Conservation (phyloP, 2,888 invertebrate genomes). For the Dryococelus australis region DNA sequence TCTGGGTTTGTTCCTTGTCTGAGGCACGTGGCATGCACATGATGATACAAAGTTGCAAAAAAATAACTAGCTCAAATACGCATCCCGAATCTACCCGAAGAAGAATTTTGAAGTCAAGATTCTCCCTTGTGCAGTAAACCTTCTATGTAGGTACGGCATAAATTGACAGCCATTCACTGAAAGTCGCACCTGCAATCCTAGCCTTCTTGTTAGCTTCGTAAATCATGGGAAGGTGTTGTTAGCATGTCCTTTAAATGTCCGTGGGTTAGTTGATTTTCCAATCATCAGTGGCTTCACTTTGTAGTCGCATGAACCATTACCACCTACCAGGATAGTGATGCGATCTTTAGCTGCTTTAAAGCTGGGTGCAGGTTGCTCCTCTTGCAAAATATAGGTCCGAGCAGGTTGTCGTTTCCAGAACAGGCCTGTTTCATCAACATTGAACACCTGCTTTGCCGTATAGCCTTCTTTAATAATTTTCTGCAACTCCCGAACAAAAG, state of each 20-base stretch:
- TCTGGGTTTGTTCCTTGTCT: too few relatives aligned
- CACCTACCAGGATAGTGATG: constrained; percentile 11
- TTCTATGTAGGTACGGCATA: neutral
- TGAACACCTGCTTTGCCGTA: too few relatives aligned
- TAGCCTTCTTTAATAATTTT: too few relatives aligned
- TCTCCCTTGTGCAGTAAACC: neutral
- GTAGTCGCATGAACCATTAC: constrained; percentile 30
- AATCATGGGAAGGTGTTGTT: constrained; percentile 18
- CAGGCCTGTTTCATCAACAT: too few relatives aligned
- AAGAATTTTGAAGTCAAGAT: neutral
- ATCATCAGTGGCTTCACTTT: constrained; percentile 28
- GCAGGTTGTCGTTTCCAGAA: too few relatives aligned
- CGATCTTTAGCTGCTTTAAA: constrained; percentile 27
- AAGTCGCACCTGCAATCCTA: constrained; percentile 4
- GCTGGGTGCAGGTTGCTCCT: neutral
- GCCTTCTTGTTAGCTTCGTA: constrained; percentile 26
- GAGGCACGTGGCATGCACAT: too few relatives aligned
- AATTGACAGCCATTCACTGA: neutral
- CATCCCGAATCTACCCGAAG: neutral
- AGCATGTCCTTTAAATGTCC: neutral
- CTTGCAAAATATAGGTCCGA: too few relatives aligned
- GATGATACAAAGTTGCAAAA: too few relatives aligned
- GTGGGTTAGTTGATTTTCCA: neutral
- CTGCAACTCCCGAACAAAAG: too few relatives aligned
- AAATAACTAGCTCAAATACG: too few relatives aligned